Percentiles rank a stretch among this genome's conserved stretches.
Evolutionary conservation across 2,888 invertebrate genomes (phyloP).

Genomic region (Mythimna ferrago): DNA sequence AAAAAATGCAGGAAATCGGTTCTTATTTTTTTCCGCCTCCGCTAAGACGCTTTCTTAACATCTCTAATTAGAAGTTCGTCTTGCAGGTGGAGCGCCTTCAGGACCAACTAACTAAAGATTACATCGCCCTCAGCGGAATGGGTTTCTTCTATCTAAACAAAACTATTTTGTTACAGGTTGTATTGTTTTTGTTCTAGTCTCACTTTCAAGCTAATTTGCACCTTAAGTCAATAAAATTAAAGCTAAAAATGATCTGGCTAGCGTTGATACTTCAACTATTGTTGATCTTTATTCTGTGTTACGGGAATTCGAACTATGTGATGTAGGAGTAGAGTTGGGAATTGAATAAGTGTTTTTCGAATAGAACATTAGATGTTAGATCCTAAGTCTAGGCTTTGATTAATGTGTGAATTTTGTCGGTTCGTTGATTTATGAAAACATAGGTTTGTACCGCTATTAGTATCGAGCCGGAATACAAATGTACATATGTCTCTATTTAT

Average conservation of each 20-base stretch:
- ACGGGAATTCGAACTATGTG: constrained; percentile 2
- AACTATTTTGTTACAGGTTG: constrained; percentile 89
- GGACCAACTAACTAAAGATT: constrained; percentile 90
- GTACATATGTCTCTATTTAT: constrained; percentile 11
- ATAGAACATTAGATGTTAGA: constrained; percentile 15
- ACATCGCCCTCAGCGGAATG: constrained; percentile 91
- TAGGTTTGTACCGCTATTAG: constrained; percentile 25
- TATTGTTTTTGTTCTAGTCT: constrained; percentile 35
- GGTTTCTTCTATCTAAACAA: constrained; percentile 90
- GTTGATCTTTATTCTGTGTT: constrained; percentile 1
- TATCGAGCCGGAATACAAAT: constrained; percentile 2
- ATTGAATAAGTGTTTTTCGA: background rate
- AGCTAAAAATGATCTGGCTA: background rate
- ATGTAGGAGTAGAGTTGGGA: background rate
- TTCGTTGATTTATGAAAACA: constrained; percentile 43
- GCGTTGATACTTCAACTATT: background rate
- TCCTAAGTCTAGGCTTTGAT: constrained; percentile 43
- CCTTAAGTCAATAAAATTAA: background rate
- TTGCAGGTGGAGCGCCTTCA: constrained; percentile 91
- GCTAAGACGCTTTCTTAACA: background rate
- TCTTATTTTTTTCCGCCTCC: background rate
- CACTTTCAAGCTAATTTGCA: background rate
- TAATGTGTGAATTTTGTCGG: constrained; percentile 46
- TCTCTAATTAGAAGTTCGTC: constrained; percentile 44
- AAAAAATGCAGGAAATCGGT: background rate